Base-by-base conservation (phyloP, 2,113 vertebrate species). In the Chrysochloris asiatica region DNA sequence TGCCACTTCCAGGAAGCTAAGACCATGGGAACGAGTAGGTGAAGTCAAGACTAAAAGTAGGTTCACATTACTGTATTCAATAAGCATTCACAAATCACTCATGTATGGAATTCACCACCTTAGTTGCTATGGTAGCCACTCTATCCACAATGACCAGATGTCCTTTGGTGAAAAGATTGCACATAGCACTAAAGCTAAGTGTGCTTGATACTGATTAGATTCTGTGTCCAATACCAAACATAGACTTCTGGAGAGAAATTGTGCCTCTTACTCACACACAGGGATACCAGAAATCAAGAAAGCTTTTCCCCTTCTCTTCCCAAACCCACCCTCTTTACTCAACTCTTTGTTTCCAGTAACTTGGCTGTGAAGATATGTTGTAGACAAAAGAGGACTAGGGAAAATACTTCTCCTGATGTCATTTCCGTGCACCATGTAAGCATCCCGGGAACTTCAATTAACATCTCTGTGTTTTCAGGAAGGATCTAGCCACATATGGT, bases 371-470 rank as follows among this genome's bases (percentile, higher is more conserved):
- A 19, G 75, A 3, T 8, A 1, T 19, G 2, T 14, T 47, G 36
- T 73, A 54, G 56, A 36, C 65, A 14, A 52, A 65, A 63, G 52
- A 88, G 21, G 36, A 16, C 43, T 45, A 6, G 76, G 22, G 28
- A 72, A n/a, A n/a, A n/a, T n/a, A n/a, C n/a, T n/a, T n/a, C n/a
- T n/a, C n/a, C n/a, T n/a, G n/a, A n/a, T n/a, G 52, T 17, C 8
- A 12, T 38, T 92, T 86, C 8, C n/a, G n/a, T 26, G 19, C 0
- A 43, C 11, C 21, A 1, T 1, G 0, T 2, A 17, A 52, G n/a
- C 4, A 14, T 45, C n/a, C 13, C n/a, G 11, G 47, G 48, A 26
- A 61, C 36, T 48, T 50, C 2, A 0, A 6, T 47, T 50, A 33
- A n/a, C 9, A 0, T 79, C 54, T 41, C 11, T 12, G 4, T 50